Percentiles rank a stretch among this genome's conserved stretches.
Conservation (phyloP, 2,888 invertebrate genomes). For the Acheta domesticus region DNA sequence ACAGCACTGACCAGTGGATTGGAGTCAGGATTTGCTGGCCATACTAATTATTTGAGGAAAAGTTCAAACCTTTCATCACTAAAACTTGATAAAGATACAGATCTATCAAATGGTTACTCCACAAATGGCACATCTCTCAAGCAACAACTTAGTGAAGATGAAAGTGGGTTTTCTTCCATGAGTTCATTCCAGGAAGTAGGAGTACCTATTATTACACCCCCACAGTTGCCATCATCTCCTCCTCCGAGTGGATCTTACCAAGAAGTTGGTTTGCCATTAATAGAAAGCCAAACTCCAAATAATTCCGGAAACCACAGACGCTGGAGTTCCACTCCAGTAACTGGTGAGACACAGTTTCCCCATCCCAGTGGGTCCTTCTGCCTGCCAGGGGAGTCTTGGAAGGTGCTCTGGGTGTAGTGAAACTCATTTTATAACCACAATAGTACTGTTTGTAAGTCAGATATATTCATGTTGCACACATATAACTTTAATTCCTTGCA, state of each 20-base stretch:
- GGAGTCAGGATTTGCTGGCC: conserved; percentile 32
- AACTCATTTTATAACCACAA: not conserved
- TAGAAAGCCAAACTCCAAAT: conserved; percentile 19
- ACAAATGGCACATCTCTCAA: not conserved
- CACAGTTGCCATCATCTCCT: conserved; percentile 18
- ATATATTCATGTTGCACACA: too few relatives aligned
- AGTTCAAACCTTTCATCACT: not conserved
- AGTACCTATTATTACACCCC: conserved; percentile 51
- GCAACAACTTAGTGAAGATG: conserved; percentile 58
- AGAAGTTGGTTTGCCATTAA: conserved; percentile 31
- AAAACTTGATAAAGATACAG: not conserved
- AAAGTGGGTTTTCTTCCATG: conserved; percentile 82
- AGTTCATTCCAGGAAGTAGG: conserved; percentile 81
- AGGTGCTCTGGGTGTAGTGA: conserved; percentile 32
- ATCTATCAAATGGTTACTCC: not conserved
- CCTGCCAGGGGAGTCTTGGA: conserved; percentile 25
- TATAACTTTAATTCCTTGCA: too few relatives aligned
- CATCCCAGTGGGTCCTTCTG: conserved; percentile 22
- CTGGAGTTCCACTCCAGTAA: conserved; percentile 34
- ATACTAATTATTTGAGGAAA: not conserved
- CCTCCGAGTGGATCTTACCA: conserved; percentile 22
- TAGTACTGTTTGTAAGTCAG: too few relatives aligned
- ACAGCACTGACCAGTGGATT: conserved; percentile 31
- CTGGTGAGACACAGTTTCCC: conserved; percentile 21
- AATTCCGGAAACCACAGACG: conserved; percentile 30